Percentiles rank a stretch among this genome's conserved stretches.
Conservation (phyloP, 1,140 invertebrate species). For the Dendrolimus punctatus region DNA sequence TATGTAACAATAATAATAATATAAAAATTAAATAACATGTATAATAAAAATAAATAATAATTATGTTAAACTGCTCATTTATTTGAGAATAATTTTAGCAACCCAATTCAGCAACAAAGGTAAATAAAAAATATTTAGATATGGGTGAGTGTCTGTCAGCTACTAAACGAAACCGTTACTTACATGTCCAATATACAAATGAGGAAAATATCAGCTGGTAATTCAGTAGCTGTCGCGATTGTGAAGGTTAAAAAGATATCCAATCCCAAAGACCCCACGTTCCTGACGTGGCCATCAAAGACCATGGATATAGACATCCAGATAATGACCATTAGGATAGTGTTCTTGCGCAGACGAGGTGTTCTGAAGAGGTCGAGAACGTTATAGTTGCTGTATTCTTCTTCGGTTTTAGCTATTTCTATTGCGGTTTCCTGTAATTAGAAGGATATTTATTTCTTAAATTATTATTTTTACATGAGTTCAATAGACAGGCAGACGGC, state of each 20-base stretch:
- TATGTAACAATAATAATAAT: too few relatives aligned
- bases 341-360: constrained; percentile 79
- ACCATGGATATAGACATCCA: constrained; percentile 90
- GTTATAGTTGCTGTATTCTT: constrained; percentile 73
- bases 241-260: constrained; percentile 89
- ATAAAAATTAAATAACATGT: too few relatives aligned
- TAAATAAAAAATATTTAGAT: too few relatives aligned
- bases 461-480: neutral
- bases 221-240: constrained; percentile 84
- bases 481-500: too few relatives aligned
- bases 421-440: constrained; percentile 42
- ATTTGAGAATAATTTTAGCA: too few relatives aligned
- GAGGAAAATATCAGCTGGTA: constrained; percentile 87
- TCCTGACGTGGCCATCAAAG: constrained; percentile 90
- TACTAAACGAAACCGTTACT: constrained; percentile 12
- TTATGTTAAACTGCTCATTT: too few relatives aligned
- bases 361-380: constrained; percentile 84
- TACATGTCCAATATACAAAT: constrained; percentile 80
- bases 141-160: too few relatives aligned
- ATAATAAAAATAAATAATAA: too few relatives aligned
- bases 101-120: too few relatives aligned
- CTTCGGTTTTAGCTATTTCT: constrained; percentile 41
- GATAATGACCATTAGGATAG: constrained; percentile 81
- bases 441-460: neutral
- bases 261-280: constrained; percentile 84